Base-by-base conservation (phyloP, 2,113 vertebrate species). In the Gallinago paraguaiae region DNA sequence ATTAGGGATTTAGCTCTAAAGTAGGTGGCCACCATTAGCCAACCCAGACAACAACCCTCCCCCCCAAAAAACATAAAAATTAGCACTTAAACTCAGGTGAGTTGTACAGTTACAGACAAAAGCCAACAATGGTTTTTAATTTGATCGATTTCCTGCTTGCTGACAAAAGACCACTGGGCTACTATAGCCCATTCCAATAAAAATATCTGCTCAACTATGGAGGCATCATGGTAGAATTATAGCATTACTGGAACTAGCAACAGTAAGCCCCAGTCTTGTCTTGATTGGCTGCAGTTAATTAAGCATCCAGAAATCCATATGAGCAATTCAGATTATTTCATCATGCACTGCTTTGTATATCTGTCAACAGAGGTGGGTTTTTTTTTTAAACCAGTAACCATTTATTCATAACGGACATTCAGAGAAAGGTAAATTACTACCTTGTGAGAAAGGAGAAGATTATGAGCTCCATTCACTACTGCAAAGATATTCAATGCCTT, bases 341-440 rank as follows among this genome's bases (percentile, higher is more conserved):
- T 39, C 74, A 64, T 64, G 74, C 75, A 33, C 63, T 48, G 83
- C 87, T 94, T 88, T 71, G 70, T 90, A 13, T 76, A 95, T 90
- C 79, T 94, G 85, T 76, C 91, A 95, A 93, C 67, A 97, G 84
- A 30, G 46, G 41, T 43, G 41, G 84, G 68, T 60, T 71, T 25
- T 41, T 71, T 90, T 90, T 95, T 91, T 88, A 54, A 95, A 81
- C 63, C 86, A 94, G 85, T 82, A 94, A 93, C 61, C 35, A 90
- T 56, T 94, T 93, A 70, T 50, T 94, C 94, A 88, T 77, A 94
- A 95, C 4, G 85, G 96, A 88, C 92, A 85, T 94, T 97, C 94
- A 94, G 65, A 92, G 88, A 96, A 97, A 97, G 91, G 91, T 84
- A 96, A 96, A 95, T 96, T 90, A 90, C 74, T 83, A 76, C 65